Conservation (phyloP, 35 echinoderm and acorn worm genomes). For the Ophiothrix spiculata region DNA sequence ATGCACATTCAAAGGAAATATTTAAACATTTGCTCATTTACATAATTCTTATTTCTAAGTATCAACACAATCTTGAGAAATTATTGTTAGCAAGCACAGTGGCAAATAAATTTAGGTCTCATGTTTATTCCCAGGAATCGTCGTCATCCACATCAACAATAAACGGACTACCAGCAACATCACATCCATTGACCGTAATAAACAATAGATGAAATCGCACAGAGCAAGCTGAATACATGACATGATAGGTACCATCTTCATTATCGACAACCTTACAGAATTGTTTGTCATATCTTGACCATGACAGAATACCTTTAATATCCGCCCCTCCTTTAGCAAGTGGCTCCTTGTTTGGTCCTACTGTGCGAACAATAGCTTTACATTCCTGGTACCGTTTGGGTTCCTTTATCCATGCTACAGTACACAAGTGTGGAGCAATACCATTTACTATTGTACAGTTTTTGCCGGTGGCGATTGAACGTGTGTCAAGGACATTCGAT, state of each 20-base stretch:
- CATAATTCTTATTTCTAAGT: too few relatives aligned
- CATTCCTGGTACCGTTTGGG: background rate
- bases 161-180: background rate
- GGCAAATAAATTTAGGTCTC: too few relatives aligned
- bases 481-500: background rate
- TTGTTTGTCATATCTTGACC: slow-evolving; percentile 2
- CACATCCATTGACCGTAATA: background rate
- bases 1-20: too few relatives aligned
- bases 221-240: background rate
- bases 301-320: background rate
- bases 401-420: background rate
- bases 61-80: too few relatives aligned
- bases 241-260: background rate
- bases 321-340: background rate
- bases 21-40: too few relatives aligned
- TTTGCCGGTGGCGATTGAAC: background rate
- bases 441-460: too few relatives aligned
- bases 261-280: background rate
- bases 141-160: background rate
- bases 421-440: background rate
- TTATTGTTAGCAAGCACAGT: too few relatives aligned
- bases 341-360: background rate
- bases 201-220: background rate
- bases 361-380: background rate
- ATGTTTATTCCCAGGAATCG: background rate